Base-by-base conservation (phyloP, 2,797 vertebrate genomes). In the Rhodeus uyekii region DNA sequence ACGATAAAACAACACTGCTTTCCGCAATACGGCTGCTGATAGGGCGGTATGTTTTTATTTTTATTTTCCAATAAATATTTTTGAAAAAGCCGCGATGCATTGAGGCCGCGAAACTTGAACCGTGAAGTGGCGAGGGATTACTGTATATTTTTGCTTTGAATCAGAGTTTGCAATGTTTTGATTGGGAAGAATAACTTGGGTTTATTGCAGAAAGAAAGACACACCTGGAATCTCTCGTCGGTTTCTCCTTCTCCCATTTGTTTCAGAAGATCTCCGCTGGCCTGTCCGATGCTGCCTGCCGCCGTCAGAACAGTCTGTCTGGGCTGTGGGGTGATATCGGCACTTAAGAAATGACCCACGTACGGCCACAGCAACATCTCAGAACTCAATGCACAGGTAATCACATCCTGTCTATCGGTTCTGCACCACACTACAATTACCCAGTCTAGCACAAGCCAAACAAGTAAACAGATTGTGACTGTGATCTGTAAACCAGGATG, bases 201-300 rank as follows among this genome's bases (percentile, higher is more conserved):
- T 27, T 8, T 38, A 9, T 3, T 76, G 19, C 29, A 53, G 8
- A 74, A 55, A 55, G 32, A 87, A 36, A 87, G 77, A 8, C 87
- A 87, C 85, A 99, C 98, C 95, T 99, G 98, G 92, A 99, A 99
- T 84, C 98, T 95, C 89, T 99, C 97, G 77, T 99, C 98, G 0
- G 97, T 97, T 93, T 99, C 98, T 73, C 96, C 97, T 92, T 99
- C 98, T 86, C 98, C 98, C 32, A 99, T 99, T 86, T 99, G 97
- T 80, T 96, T 95, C 83, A 99, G 95, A 22, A 99, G 94, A 87
- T 99, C 98, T 74, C 98, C 98, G 0, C 98, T 99, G 87, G 98
- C 98, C 90, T 99, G 98, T 22, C 98, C 98, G 29, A 99, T 98
- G 90, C 97, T 99, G 86, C 98, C 98, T 64, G 98, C 98, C 46